phyloP scores from a whole-genome alignment of 2,797 vertebrate genomes.

The Urosaurus nigricauda region DNA sequence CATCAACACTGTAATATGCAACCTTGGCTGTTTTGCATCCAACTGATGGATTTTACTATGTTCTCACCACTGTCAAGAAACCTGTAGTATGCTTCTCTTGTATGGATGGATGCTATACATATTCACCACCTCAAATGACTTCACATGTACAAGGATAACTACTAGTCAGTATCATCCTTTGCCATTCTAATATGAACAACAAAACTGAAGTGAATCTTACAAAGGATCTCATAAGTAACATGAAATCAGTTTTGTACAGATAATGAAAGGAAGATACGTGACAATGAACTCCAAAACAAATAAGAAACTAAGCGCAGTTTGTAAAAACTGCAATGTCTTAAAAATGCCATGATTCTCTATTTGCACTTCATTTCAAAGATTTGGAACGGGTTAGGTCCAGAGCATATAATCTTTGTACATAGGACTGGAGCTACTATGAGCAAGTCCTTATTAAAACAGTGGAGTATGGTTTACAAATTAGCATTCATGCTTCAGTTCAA shows the following conservation, averaged over 20 bases:
- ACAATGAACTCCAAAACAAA: background rate
- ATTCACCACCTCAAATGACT: too few relatives aligned
- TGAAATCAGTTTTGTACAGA: background rate
- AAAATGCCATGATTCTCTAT: background rate
- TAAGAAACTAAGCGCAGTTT: background rate
- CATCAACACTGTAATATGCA: background rate
- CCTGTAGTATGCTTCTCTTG: background rate
- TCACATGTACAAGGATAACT: too few relatives aligned
- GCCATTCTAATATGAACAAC: background rate
- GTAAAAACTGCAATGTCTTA: background rate
- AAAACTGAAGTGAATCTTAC: background rate
- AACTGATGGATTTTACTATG: background rate
- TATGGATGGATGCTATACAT: background rate
- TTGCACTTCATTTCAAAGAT: constrained; percentile 10
- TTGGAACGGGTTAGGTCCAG: background rate
- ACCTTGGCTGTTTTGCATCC: background rate
- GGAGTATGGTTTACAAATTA: background rate
- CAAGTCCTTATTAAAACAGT: background rate
- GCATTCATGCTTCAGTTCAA: background rate
- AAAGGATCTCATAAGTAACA: background rate
- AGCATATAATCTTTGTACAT: background rate
- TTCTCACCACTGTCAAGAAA: background rate
- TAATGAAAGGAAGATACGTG: background rate
- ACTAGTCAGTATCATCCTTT: background rate
- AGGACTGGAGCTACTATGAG: background rate